Base-by-base conservation (phyloP, 2,797 vertebrate species). In the Gadopsis bispinosus region DNA sequence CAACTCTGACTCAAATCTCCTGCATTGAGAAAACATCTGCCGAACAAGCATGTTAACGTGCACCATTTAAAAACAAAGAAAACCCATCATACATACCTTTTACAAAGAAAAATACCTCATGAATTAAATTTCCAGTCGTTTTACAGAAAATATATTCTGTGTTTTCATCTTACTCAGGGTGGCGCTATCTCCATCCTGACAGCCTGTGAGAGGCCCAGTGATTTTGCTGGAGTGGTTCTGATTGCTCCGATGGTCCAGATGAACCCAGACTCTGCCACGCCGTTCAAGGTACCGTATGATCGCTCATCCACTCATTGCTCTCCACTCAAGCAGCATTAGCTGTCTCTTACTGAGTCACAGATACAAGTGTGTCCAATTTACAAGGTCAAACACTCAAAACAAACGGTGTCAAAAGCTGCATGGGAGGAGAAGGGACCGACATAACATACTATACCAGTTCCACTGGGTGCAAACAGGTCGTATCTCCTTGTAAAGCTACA, bases 181-280 rank as follows among this genome's bases (percentile, higher is more conserved):
- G 98, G 98, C 3, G 97, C 97, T 65, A 98, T 99, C 79, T 93
- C 95, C 80, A 98, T 99, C 89, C 95, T 99, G 65, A 95, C 96
- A 0, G 97, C 96, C 1, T 97, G 95, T 3, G 97, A 98, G 91
- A 95, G 96, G 67, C 96, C 97, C 1, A 81, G 70, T 66, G 94
- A 97, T 69, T 97, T 99, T 87, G 91, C 96, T 1, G 98, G 98
- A 68, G 94, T 99, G 93, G 94, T 96, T 84, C 94, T 99, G 72
- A 98, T 99, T 37, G 95, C 94, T 1, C 98, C 98, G 3, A 87
- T 99, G 95, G 95, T 99, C 81, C 93, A 97, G 72, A 95, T 98
- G 94, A 99, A 91, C 85, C 97, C 98, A 0, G 97, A 99, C 63
- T 96, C 97, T 0, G 98, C 97, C 22, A 97, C 98, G 3, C 97